Base-by-base conservation (phyloP, 2,113 vertebrate species). In the Procavia capensis region DNA sequence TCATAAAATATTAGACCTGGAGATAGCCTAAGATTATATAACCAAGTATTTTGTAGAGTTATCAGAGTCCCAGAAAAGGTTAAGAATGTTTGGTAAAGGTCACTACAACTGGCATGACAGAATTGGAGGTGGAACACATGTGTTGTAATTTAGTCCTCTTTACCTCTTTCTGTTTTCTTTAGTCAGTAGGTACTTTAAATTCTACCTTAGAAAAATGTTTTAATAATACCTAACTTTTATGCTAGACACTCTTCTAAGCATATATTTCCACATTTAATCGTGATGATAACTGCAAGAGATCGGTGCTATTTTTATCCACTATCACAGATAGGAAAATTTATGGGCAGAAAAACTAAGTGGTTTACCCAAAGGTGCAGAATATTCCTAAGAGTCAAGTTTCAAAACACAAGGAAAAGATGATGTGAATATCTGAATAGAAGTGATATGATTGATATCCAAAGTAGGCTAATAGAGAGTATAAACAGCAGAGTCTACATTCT, bases 291-390 rank as follows among this genome's bases (percentile, higher is more conserved):
- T 1, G 90, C 9, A 89, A 80, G 25, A 16, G 34, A 20, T 45
- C 82, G 20, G 27, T 66, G 17, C 19, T 86, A 80, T 74, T 75
- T 90, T 91, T 85, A 75, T 78, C 24, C 20, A 1, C 34, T 82
- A 72, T 80, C 64, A 16, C 11, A 90, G 47, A 83, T 59, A 16
- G 64, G 66, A 95, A 95, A 93, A 87, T 50, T 91, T 39, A 92
- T 24, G 34, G 24, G 25, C 34, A 85, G 39, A 90, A 85, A 39
- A 41, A 87, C 31, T 75, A 93, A 95, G 6, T 34, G 61, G 76
- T 85, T 92, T 78, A 83, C 13, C 5, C 29, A 81, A 61, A 31
- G 17, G 82, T 78, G 29, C 57, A 59, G 59, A 79, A 43, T 88
- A 7, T 92, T 80, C 22, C 31, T 47, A 94, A 79, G 68, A 57